Evolutionary conservation across 92 coral and sea anemone genomes (phyloP).

Genomic region (Zoanthus sociatus): DNA sequence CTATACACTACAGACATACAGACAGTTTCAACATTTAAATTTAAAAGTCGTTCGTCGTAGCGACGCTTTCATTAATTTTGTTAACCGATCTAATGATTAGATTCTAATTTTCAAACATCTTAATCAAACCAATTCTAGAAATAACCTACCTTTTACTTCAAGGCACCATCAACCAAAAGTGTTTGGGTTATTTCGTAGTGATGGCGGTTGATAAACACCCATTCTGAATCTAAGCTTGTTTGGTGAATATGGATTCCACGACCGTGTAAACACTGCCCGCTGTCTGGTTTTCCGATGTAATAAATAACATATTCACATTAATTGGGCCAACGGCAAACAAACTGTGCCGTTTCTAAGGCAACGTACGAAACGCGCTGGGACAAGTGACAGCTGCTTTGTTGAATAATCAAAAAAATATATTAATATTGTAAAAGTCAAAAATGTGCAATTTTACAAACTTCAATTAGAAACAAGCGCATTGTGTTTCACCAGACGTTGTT

Average conservation of each 20-base stretch:
- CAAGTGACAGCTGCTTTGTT: background rate
- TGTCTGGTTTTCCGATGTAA: background rate
- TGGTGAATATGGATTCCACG: background rate
- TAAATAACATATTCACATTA: conserved; percentile 21
- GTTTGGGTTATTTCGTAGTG: background rate
- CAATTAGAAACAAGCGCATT: no score
- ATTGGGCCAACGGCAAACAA: conserved; percentile 10
- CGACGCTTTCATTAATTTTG: background rate
- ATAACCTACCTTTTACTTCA: conserved; percentile 18
- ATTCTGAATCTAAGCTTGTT: background rate
- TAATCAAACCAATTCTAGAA: background rate
- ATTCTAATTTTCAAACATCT: background rate
- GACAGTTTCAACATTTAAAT: no score
- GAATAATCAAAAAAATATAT: background rate
- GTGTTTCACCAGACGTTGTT: no score
- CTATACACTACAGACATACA: no score
- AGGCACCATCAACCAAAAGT: background rate
- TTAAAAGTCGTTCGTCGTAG: no score
- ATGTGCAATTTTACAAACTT: no score
- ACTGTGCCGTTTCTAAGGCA: conserved; percentile 34
- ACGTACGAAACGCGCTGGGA: conserved; percentile 16
- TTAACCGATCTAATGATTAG: background rate
- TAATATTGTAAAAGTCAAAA: conserved; percentile 1
- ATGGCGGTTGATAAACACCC: background rate
- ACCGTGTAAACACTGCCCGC: background rate